Conservation (phyloP, 2,888 invertebrate genomes). For the Platycheirus albimanus region DNA sequence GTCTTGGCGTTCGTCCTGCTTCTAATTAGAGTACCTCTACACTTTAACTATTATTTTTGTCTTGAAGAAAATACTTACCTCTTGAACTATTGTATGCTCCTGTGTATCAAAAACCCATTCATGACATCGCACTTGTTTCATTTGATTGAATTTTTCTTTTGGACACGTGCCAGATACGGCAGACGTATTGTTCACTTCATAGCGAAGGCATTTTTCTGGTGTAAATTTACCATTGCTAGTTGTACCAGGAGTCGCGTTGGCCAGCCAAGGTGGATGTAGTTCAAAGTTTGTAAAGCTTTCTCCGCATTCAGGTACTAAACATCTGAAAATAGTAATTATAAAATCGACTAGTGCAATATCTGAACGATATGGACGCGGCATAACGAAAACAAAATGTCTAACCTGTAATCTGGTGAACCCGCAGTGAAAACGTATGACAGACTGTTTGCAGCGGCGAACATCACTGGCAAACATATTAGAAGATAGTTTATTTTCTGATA, state of each 20-base stretch:
- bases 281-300: constrained; percentile 80
- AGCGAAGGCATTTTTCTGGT: constrained; percentile 79
- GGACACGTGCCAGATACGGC: constrained; percentile 77
- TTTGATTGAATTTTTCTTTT: constrained; percentile 80
- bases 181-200: constrained; percentile 74
- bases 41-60: too few relatives aligned
- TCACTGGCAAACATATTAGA: constrained; percentile 85
- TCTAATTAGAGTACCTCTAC: too few relatives aligned
- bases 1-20: too few relatives aligned
- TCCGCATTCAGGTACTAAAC: constrained; percentile 84
- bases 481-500: constrained; percentile 85
- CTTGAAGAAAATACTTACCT: constrained; percentile 83
- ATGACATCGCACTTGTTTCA: constrained; percentile 81
- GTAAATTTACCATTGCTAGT: constrained; percentile 78
- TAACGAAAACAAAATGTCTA: too few relatives aligned
- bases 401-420: constrained; percentile 85
- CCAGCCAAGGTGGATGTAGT: constrained; percentile 82
- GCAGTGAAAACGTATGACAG: constrained; percentile 86
- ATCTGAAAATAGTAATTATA: constrained; percentile 81
- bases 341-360: too few relatives aligned
- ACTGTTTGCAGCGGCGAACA: constrained; percentile 86
- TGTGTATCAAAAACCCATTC: constrained; percentile 84
- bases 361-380: too few relatives aligned
- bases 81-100: constrained; percentile 85
- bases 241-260: constrained; percentile 83